Conservation (phyloP, 2,888 invertebrate genomes). For the Aricia artaxerxes region DNA sequence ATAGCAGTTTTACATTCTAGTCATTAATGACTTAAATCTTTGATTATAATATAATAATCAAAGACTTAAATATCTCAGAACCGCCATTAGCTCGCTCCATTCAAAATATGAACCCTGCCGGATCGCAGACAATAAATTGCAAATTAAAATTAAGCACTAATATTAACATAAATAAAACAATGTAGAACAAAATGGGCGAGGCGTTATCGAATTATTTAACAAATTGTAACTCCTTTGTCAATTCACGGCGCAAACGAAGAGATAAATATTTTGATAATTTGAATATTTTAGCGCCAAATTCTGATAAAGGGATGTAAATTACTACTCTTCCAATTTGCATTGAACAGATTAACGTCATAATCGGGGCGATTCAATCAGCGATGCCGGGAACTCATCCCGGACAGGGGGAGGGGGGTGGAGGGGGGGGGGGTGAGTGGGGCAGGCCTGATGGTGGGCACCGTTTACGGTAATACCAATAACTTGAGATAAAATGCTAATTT, state of each 20-base stretch:
- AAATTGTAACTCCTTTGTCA: constrained; percentile 46
- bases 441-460: constrained; percentile 44
- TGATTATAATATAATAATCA: too few relatives aligned
- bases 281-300: constrained; percentile 72
- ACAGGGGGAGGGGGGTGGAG: constrained; percentile 45
- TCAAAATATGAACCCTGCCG: not conserved
- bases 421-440: constrained; percentile 40
- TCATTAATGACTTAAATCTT: not conserved
- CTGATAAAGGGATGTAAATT: constrained; percentile 78
- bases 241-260: constrained; percentile 58
- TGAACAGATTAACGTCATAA: constrained; percentile 80
- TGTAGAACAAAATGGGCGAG: constrained; percentile 8
- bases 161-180: constrained; percentile 11
- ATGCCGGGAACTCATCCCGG: constrained; percentile 66
- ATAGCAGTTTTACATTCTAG: too few relatives aligned
- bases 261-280: constrained; percentile 53
- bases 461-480: constrained; percentile 72
- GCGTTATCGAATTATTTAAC: constrained; percentile 34
- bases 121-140: not conserved
- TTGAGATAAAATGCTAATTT: constrained; percentile 79
- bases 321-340: constrained; percentile 78
- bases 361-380: constrained; percentile 78
- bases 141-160: not conserved
- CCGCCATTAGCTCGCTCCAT: not conserved
- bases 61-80: not conserved